Evolutionary conservation across 2,113 vertebrate genomes (phyloP).

Genomic region (Chionis minor): DNA sequence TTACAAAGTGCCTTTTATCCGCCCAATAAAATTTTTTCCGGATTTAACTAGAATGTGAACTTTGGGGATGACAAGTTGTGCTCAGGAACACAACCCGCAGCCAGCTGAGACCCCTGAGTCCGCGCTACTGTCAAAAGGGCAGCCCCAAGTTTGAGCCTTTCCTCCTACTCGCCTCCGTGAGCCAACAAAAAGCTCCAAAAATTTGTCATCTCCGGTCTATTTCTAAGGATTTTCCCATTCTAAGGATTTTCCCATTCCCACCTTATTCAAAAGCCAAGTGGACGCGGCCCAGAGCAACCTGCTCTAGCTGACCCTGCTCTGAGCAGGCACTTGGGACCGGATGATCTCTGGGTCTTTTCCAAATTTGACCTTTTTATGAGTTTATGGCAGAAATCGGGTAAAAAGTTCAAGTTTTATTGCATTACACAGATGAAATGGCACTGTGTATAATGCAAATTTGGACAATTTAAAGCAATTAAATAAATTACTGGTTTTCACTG

Average conservation of each 20-base stretch:
- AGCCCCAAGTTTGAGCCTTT: neutral
- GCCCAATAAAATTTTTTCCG: neutral
- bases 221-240: neutral
- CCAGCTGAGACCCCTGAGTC: neutral
- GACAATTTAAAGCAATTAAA: neutral
- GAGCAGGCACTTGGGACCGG: neutral
- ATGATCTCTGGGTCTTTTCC: neutral
- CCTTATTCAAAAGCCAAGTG: neutral
- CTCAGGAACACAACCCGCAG: neutral
- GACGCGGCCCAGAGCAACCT: neutral
- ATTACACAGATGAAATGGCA: neutral
- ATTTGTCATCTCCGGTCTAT: rapidly evolving
- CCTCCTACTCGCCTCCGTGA: neutral
- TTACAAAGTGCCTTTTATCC: neutral
- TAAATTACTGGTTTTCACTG: neutral
- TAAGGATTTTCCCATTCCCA: neutral
- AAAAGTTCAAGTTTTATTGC: neutral
- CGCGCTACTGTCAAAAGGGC: neutral
- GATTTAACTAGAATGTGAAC: neutral
- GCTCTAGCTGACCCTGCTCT: neutral
- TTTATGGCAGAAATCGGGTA: neutral
- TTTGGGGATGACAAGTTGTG: neutral
- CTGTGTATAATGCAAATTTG: neutral
- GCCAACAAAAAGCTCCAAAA: neutral
- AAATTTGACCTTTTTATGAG: neutral